Conservation (phyloP, 2,888 invertebrate species). For the Ramazzottius varieornatus region DNA sequence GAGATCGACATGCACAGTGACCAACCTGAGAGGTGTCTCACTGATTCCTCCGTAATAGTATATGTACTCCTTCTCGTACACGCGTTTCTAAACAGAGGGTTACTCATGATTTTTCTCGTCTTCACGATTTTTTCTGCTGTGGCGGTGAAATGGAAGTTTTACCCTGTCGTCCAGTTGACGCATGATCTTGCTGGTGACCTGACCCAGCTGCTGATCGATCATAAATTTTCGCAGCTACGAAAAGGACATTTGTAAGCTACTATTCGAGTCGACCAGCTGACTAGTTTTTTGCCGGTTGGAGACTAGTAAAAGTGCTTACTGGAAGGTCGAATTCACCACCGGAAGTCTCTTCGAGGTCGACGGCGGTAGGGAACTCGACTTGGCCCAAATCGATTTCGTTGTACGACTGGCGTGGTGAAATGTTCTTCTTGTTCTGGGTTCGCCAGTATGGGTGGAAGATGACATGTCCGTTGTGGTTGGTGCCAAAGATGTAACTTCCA, state of each 20-base stretch:
- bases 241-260: no score
- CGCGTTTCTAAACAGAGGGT: neutral
- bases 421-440: neutral
- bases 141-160: no score
- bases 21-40: neutral
- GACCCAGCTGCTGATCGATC: neutral
- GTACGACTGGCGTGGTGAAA: neutral
- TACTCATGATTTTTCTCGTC: no score
- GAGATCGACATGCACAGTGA: neutral
- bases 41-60: neutral
- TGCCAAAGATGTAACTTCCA: neutral
- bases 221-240: neutral
- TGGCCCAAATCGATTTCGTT: neutral
- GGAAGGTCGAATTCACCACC: neutral
- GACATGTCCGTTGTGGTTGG: neutral
- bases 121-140: no score
- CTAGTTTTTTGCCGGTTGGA: no score
- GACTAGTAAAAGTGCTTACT: neutral
- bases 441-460: neutral
- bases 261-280: no score
- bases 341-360: neutral
- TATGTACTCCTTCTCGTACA: neutral
- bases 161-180: neutral
- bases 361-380: neutral
- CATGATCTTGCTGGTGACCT: neutral